Base-by-base conservation (phyloP, 2,797 vertebrate species). In the Arremon aurantiirostris region DNA sequence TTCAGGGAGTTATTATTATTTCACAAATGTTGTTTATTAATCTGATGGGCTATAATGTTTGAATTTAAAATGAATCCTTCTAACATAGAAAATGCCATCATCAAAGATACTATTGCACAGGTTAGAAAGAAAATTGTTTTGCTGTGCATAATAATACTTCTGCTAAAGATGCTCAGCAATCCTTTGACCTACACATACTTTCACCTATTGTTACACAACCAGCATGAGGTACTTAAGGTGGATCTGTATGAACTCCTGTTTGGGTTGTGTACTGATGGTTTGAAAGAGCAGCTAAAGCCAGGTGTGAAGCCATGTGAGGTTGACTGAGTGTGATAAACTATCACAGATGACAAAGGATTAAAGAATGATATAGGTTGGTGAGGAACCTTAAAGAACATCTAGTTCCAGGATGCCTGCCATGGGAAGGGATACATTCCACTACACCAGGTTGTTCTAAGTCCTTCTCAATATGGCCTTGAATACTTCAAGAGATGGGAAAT, bases 1-100 rank as follows among this genome's bases (percentile, higher is more conserved):
- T 72, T 61, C 50, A 50, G 42, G 59, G 57, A 77, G 39, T 37
- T 92, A 72, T 66, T 83, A 90, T 88, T 80, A 87, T 91, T 95
- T 83, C 77, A 93, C 82, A 91, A 94, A 82, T 85, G 68, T 14
- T 53, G 64, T 57, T 89, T 93, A 85, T 81, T 94, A 89, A 86
- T 89, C 65, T 64, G 39, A 53, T 55, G 57, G 72, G 53, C 57
- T 71, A 32, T 64, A 94, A 85, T 65, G 53, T 61, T 71, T 69
- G 78, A 93, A 85, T 93, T 77, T 78, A 78, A 87, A 94, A 95
- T 57, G 4, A 81, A 55, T 80, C n/a, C 32, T 69, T 84, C 69
- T n/a, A 41, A 68, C 60, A 94, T 41, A 80, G 82, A 89, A 90
- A 94, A 90, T 44, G 6, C 12, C 5, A 2, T 69, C 60, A 89